Percentiles rank a stretch among this genome's conserved stretches.
These are phyloP conservation scores for Spisula subtruncata DNA, from an alignment of 2,888 invertebrate species.

Conservation along the genomic window DNA sequence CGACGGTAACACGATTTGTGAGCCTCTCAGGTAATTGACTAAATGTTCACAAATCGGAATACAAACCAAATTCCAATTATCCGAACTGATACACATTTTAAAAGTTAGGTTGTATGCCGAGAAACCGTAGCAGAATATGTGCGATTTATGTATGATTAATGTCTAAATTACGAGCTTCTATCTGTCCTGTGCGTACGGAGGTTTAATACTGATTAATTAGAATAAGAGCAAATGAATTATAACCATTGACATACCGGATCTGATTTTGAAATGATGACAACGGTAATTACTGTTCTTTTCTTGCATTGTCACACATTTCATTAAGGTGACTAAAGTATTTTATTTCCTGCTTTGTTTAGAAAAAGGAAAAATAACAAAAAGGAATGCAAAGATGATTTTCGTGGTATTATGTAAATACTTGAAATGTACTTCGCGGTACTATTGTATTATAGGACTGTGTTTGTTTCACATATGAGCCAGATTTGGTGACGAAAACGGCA, in stretches of 20 bases:
- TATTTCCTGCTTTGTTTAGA: no score
- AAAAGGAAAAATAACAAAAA: no score
- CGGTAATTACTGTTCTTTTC: no score
- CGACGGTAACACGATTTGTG: not conserved
- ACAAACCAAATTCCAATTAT: not conserved
- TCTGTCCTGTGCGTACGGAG: not conserved
- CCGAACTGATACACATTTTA: not conserved
- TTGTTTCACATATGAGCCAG: no score
- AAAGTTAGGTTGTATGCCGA: not conserved
- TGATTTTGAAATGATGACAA: no score
- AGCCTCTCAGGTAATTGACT: not conserved
- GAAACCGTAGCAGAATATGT: not conserved
- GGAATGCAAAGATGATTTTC: no score
- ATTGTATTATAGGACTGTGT: no score
- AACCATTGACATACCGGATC: not conserved
- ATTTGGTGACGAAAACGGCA: no score
- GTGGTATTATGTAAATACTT: no score
- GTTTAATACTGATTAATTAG: not conserved
- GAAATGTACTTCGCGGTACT: no score
- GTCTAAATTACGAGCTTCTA: not conserved
- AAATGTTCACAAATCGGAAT: not conserved
- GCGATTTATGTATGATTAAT: not conserved
- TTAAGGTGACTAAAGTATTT: no score
- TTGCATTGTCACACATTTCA: no score
- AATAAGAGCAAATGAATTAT: not conserved